Conservation (phyloP, 2,113 vertebrate genomes). For the Stigmatopora nigra region DNA sequence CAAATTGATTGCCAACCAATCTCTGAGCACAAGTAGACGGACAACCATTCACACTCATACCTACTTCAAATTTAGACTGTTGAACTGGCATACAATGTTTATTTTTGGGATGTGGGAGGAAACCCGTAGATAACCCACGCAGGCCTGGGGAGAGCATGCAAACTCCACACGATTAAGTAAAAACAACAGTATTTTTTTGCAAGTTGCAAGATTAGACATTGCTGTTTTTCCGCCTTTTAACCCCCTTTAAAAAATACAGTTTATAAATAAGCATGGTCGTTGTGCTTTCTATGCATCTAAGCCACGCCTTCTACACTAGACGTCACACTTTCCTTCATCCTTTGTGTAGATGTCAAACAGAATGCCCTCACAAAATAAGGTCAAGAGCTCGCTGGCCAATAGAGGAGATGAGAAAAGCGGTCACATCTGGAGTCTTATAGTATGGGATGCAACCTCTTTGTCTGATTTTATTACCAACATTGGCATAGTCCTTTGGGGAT, state of each 20-base stretch:
- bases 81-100: too few species aligned
- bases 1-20: too few species aligned
- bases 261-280: too few species aligned
- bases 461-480: not conserved
- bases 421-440: constrained; percentile 12
- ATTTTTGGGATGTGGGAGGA: too few species aligned
- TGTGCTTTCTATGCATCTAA: too few species aligned
- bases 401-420: not conserved
- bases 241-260: too few species aligned
- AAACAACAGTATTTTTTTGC: not conserved
- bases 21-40: too few species aligned
- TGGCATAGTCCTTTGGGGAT: constrained; percentile 6
- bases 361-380: constrained; percentile 2
- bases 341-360: constrained; percentile 2
- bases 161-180: not conserved
- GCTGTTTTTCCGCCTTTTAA: not conserved
- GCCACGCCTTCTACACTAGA: not conserved
- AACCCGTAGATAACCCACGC: too few species aligned
- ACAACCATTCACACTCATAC: too few species aligned
- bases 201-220: not conserved
- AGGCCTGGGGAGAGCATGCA: not conserved
- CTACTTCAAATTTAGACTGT: too few species aligned
- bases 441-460: constrained; percentile 1
- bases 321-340: not conserved
- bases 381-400: not conserved